Conservation (phyloP, 2,113 vertebrate genomes). For the Nothobranchius kuhntae region DNA sequence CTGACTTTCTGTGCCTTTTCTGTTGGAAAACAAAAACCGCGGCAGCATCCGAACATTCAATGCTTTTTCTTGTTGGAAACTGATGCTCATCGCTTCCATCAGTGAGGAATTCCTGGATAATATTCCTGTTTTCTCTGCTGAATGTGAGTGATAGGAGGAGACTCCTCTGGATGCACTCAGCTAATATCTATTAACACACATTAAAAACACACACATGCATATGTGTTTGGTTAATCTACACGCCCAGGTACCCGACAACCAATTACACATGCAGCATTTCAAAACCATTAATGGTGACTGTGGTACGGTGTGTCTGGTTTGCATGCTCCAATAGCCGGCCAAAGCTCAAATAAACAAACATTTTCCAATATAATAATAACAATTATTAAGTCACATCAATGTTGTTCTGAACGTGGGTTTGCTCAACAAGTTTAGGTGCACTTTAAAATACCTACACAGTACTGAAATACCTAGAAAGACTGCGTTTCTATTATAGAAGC, state of each 20-base stretch:
- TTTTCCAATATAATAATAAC: neutral
- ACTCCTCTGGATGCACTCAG: neutral
- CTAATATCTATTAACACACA: constrained; percentile 36
- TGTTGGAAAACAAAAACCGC: constrained; percentile 44
- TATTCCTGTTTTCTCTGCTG: neutral
- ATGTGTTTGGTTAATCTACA: constrained; percentile 29
- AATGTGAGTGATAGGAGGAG: neutral
- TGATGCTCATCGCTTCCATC: constrained; percentile 43
- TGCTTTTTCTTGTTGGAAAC: constrained; percentile 50
- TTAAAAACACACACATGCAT: constrained; percentile 65
- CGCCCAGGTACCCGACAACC: constrained; percentile 34
- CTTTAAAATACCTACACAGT: constrained; percentile 46
- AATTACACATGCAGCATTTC: constrained; percentile 67
- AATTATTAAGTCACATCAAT: constrained; percentile 30
- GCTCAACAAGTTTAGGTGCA: constrained; percentile 39
- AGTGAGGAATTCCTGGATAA: constrained; percentile 1
- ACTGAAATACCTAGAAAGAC: constrained; percentile 34
- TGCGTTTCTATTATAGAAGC: constrained; percentile 18
- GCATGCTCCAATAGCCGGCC: constrained; percentile 62
- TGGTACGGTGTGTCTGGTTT: constrained; percentile 39
- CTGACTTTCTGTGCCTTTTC: constrained; percentile 54
- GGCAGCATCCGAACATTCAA: constrained; percentile 69
- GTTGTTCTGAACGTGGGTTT: constrained; percentile 31
- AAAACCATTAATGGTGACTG: constrained; percentile 61
- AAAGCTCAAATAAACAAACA: constrained; percentile 47